These are phyloP conservation scores for Tetragonisca angustula DNA, from an alignment of 2,888 invertebrate species.

Conservation along the genomic window DNA sequence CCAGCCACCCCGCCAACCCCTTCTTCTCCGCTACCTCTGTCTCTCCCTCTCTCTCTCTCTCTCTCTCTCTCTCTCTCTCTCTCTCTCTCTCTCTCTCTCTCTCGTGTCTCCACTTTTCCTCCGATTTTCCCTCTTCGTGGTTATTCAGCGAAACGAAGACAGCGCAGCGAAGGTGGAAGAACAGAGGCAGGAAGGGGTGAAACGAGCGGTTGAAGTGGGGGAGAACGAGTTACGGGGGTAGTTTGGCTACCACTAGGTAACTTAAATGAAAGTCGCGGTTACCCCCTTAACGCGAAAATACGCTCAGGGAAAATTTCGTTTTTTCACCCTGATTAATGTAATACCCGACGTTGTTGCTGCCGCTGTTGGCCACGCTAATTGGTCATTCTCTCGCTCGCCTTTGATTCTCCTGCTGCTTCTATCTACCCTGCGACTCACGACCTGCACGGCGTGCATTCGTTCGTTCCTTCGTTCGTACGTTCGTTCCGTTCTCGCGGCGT, in stretches of 20 bases:
- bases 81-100: too few relatives aligned
- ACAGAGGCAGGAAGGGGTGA: slow-evolving; percentile 12
- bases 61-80: background rate
- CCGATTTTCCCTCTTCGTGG: slow-evolving; percentile 27
- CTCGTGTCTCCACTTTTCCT: slow-evolving; percentile 29
- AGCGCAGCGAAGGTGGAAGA: slow-evolving; percentile 26
- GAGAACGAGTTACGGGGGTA: slow-evolving; percentile 69
- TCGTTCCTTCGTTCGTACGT: too few relatives aligned
- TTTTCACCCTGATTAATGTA: slow-evolving; percentile 77
- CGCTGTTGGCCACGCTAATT: slow-evolving; percentile 69
- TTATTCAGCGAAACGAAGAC: slow-evolving; percentile 31
- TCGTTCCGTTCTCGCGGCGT: background rate
- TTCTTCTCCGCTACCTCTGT: slow-evolving; percentile 10
- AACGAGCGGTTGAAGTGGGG: slow-evolving; percentile 39
- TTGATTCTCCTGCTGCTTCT: slow-evolving; percentile 42
- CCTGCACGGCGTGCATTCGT: background rate
- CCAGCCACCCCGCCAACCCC: slow-evolving; percentile 38
- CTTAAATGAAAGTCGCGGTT: slow-evolving; percentile 77
- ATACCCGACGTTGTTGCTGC: slow-evolving; percentile 69
- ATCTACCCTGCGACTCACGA: slow-evolving; percentile 11
- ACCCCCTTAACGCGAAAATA: slow-evolving; percentile 77
- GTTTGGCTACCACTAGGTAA: slow-evolving; percentile 77
- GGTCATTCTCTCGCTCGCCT: slow-evolving; percentile 68
- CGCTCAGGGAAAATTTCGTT: slow-evolving; percentile 78
- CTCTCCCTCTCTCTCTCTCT: background rate